Conservation (phyloP, 2,888 invertebrate species). For the Azorinus chamasolen region DNA sequence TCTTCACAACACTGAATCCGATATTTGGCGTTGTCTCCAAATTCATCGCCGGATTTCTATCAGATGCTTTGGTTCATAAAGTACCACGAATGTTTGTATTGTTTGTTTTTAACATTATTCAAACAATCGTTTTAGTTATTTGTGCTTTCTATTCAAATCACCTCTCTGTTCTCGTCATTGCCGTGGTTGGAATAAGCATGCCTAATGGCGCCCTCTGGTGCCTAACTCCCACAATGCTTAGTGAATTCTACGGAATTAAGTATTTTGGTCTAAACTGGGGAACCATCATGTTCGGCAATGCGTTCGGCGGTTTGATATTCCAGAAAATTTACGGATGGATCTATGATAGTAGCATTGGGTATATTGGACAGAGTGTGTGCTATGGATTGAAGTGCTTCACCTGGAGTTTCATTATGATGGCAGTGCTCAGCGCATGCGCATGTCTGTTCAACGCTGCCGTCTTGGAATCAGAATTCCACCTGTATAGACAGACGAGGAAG, state of each 20-base stretch:
- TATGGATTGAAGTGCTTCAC: conserved; percentile 75
- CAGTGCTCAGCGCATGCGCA: conserved; percentile 72
- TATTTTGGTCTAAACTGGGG: conserved; percentile 80
- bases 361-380: conserved; percentile 69
- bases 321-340: conserved; percentile 74
- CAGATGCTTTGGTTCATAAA: conserved; percentile 69
- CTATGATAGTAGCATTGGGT: conserved; percentile 70
- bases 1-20: conserved; percentile 74
- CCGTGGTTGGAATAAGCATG: conserved; percentile 71
- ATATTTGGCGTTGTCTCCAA: conserved; percentile 74
- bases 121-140: conserved; percentile 69
- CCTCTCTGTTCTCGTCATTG: conserved; percentile 65
- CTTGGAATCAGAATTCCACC: conserved; percentile 58
- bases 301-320: conserved; percentile 70
- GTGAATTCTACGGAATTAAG: conserved; percentile 78
- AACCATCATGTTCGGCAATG: conserved; percentile 76
- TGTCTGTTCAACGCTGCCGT: conserved; percentile 71
- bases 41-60: conserved; percentile 72
- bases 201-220: conserved; percentile 79
- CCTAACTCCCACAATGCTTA: conserved; percentile 78
- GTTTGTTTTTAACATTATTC: conserved; percentile 68
- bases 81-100: conserved; percentile 72
- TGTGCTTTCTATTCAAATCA: conserved; percentile 72
- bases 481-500: conserved; percentile 23
- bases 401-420: conserved; percentile 76